These are phyloP conservation scores for rabbit (Oryctolagus cuniculus) DNA, from an alignment of 2,113 vertebrate species.

Conservation along the genomic window mOryCun1.1 NC_091433.1:60997001-60997500, in stretches of 20 bases:
- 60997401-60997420: conserved; percentile 34
- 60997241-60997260: background rate
- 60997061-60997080: background rate
- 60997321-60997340: background rate
- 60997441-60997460: background rate
- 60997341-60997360: background rate
- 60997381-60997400: background rate
- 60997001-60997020: background rate
- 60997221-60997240: background rate
- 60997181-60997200: background rate
- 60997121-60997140: background rate
- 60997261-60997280: background rate
- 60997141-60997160: background rate
- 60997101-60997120: background rate
- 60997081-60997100: background rate
- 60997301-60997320: background rate
- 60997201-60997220: background rate
- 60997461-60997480: background rate
- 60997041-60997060: background rate
- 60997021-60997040: background rate
- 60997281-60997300: background rate
- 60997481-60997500: background rate
- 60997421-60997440: background rate
- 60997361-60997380: background rate
- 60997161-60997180: background rate